These are phyloP conservation scores for Pachliopta kotzebuea DNA, from an alignment of 2,888 invertebrate genomes.

Conservation along the genomic window DNA sequence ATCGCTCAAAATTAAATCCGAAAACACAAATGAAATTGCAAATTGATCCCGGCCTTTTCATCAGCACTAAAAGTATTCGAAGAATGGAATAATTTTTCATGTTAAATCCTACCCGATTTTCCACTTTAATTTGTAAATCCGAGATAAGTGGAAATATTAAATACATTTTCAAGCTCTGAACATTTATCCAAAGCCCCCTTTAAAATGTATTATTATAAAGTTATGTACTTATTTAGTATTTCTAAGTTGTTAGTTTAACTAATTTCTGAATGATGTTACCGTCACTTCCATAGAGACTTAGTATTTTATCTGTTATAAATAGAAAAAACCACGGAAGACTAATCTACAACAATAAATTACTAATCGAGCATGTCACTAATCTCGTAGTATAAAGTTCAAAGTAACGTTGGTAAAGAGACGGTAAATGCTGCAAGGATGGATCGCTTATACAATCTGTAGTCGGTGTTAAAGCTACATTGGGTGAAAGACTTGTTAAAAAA, in stretches of 20 bases:
- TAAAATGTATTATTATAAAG: no score
- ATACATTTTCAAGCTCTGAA: background rate
- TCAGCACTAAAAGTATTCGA: background rate
- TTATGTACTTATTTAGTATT: no score
- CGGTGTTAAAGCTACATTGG: conserved; percentile 2
- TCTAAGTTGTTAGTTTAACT: no score
- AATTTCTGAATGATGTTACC: no score
- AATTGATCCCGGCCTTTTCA: background rate
- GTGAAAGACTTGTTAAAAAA: conserved; percentile 8
- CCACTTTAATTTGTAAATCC: background rate
- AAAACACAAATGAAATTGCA: background rate
- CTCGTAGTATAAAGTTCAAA: conserved; percentile 10
- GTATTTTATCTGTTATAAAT: no score
- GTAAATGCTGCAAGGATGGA: conserved; percentile 4
- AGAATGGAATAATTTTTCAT: background rate
- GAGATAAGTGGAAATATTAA: background rate
- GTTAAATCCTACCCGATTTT: background rate
- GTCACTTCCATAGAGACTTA: no score
- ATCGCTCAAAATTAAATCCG: background rate
- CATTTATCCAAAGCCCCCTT: no score
- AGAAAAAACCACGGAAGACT: no score
- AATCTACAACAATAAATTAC: no score
- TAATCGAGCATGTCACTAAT: conserved; percentile 10
- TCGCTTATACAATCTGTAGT: conserved; percentile 20
- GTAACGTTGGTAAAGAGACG: conserved; percentile 5